Evolutionary conservation across 1,140 invertebrate species (phyloP), one percentile per base, ranked within the genome.

Genomic region (Saccostrea glomerata): DNA sequence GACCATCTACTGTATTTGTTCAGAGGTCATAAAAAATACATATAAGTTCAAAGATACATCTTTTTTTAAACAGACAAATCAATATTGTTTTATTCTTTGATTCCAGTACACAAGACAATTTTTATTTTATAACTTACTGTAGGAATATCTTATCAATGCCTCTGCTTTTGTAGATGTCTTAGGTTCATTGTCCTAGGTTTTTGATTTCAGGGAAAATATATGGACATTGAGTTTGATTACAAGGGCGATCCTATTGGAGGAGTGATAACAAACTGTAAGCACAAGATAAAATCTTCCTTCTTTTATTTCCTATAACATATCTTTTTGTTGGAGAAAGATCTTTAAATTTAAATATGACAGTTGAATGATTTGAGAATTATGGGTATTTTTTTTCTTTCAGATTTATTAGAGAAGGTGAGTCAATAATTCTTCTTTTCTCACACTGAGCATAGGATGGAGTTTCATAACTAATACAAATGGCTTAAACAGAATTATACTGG

Each of bases 221-320:
- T 98, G 95, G 97, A 98, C 93, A 99, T 99, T 96, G 98, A 98
- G 94, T 97, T 98, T 94, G 96, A 96, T 91, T 96, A 95, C 90
- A 96, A 95, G 91, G 96, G 94, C 1, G 94, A 94, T 88, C 94
- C 94, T 5, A 91, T 97, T 90, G 97, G 97, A 82, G 97, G 97
- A 83, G 97, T 97, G 91, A 97, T 98, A 90, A 97, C 97, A 66
- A 97, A 97, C 94, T 98, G 97, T 98, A 96, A 97, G 97, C 97
- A 94, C 13, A 12, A 47, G 15, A 36, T 30, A 15, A 83, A 17
- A 6, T 82, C 40, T 17, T 17, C 11, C 30, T 20, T n/a, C n/a
- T n/a, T 7, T 1, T 83, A 55, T 55, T 30, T 30, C 40, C 58
- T 63, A n/a, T 63, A 17, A 0, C 0, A 63, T 20, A 6, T 63